These are phyloP conservation scores for Scleropages formosus DNA, from an alignment of 2,797 vertebrate species.

Conservation along the genomic window DNA sequence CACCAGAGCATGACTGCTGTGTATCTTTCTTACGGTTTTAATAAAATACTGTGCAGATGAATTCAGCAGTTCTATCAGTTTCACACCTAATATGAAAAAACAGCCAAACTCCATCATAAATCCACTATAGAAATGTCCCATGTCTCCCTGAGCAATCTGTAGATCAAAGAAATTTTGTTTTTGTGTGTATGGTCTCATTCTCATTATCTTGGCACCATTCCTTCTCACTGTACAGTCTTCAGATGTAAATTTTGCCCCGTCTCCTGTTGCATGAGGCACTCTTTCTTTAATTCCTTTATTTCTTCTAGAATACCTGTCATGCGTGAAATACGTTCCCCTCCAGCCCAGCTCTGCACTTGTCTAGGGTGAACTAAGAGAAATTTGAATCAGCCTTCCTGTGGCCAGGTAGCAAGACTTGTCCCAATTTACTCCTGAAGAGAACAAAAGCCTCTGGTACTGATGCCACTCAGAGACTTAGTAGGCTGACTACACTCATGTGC, in stretches of 20 bases:
- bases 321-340: background rate
- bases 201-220: background rate
- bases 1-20: background rate
- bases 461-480: too few species aligned
- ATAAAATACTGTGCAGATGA: background rate
- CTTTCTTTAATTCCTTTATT: background rate
- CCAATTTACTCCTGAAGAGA: too few species aligned
- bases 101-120: background rate
- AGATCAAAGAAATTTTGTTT: slow-evolving; percentile 8
- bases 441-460: too few species aligned
- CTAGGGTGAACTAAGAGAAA: slow-evolving; percentile 2
- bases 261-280: background rate
- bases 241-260: background rate
- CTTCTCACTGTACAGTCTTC: background rate
- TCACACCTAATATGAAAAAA: too few species aligned
- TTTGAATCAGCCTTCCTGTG: background rate
- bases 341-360: background rate
- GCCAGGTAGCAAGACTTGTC: background rate
- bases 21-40: background rate
- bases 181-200: background rate
- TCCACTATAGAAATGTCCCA: background rate
- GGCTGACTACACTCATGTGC: too few species aligned
- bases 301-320: background rate
- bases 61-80: too few species aligned
- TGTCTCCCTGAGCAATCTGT: background rate